Percentiles rank a stretch among this genome's conserved stretches.
Evolutionary conservation across 1,140 invertebrate species (phyloP).

Genomic region (Contarinia nasturtii): DNA sequence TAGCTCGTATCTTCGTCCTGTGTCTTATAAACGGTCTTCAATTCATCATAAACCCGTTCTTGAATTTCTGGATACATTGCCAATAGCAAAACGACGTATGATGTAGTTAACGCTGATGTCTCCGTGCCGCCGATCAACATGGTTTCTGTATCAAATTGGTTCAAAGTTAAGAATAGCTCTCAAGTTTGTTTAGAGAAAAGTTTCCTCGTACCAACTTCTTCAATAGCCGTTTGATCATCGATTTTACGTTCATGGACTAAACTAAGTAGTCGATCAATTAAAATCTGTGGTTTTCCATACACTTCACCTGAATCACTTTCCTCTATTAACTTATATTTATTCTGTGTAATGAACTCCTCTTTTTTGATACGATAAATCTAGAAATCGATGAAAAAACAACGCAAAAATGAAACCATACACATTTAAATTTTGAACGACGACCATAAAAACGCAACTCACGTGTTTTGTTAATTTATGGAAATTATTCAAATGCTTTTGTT

Average conservation of each 20-base stretch:
- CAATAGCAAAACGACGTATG: conserved; percentile 8
- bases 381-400: background rate
- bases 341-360: background rate
- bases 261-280: background rate
- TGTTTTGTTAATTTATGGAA: background rate
- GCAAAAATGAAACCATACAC: no score
- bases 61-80: conserved; percentile 15
- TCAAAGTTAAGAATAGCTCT: background rate
- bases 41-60: conserved; percentile 34
- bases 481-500: background rate
- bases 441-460: background rate
- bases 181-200: background rate
- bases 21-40: conserved; percentile 27
- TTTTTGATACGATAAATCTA: background rate
- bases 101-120: background rate
- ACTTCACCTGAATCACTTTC: background rate
- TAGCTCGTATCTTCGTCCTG: conserved; percentile 15
- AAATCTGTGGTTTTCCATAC: background rate
- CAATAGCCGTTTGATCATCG: background rate
- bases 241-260: background rate
- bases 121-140: background rate
- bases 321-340: background rate
- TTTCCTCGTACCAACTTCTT: conserved; percentile 31
- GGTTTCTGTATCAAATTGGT: background rate
- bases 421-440: background rate